Evolutionary conservation across 2,797 vertebrate species (phyloP).

Genomic region (Cossypha heuglini): DNA sequence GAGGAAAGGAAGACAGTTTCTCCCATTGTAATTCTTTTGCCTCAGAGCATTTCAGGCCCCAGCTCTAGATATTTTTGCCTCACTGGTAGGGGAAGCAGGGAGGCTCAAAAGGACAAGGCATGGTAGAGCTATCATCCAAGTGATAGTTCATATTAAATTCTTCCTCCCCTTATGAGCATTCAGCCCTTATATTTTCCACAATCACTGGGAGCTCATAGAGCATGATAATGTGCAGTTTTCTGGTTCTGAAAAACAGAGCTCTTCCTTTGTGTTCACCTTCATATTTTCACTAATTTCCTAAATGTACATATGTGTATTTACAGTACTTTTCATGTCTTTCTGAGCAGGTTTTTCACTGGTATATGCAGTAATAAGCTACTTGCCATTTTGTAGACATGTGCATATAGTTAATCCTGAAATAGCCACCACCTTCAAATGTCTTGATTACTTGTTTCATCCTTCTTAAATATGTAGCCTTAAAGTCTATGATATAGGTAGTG

Average conservation of each 20-base stretch:
- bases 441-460: background rate
- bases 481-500: background rate
- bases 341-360: background rate
- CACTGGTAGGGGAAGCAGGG: background rate
- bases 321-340: background rate
- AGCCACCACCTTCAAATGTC: background rate
- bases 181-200: background rate
- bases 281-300: background rate
- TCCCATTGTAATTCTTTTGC: background rate
- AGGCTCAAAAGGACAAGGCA: background rate
- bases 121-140: background rate
- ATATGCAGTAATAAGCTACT: background rate
- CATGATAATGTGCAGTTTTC: rapidly evolving
- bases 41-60: background rate
- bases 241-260: background rate
- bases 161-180: background rate
- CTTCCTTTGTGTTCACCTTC: background rate
- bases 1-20: background rate
- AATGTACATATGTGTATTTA: background rate
- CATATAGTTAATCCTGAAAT: background rate
- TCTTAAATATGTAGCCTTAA: background rate
- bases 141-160: background rate
- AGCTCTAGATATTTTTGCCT: background rate
- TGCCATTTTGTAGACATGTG: background rate
- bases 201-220: background rate